Evolutionary conservation across 2,888 invertebrate genomes (phyloP).

Genomic region (Silvanus unidentatus): DNA sequence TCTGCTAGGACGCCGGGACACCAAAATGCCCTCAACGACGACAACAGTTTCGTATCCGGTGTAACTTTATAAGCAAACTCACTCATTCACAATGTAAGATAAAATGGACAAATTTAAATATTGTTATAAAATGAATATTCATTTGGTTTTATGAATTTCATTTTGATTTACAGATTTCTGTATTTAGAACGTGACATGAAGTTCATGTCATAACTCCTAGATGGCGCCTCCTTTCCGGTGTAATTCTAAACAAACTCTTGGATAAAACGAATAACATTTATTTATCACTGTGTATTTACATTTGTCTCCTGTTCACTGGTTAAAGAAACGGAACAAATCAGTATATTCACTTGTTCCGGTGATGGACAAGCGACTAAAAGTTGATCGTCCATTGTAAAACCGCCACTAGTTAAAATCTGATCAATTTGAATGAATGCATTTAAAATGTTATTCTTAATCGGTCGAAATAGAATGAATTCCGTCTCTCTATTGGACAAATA

Average conservation of each 20-base stretch:
- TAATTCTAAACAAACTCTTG: no score
- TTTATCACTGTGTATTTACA: no score
- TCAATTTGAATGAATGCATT: slow-evolving; percentile 81
- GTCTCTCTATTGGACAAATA: slow-evolving; percentile 96
- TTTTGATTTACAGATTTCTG: no score
- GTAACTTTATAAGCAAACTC: slow-evolving; percentile 16
- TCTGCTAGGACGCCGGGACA: slow-evolving; percentile 54
- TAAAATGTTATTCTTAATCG: slow-evolving; percentile 85
- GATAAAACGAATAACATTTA: no score
- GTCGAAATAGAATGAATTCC: slow-evolving; percentile 92
- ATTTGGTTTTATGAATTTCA: no score
- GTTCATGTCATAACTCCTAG: no score
- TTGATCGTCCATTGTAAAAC: slow-evolving; percentile 76
- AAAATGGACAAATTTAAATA: no score
- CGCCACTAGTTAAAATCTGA: slow-evolving; percentile 64
- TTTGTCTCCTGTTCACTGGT: slow-evolving; percentile 41
- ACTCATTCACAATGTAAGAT: no score
- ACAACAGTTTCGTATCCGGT: slow-evolving; percentile 38
- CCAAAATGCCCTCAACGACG: slow-evolving; percentile 37
- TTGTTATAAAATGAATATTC: no score
- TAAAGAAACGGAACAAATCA: slow-evolving; percentile 75
- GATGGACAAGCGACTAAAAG: slow-evolving; percentile 85
- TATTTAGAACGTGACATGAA: no score
- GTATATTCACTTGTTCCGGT: slow-evolving; percentile 86
- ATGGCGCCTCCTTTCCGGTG: no score